Evolutionary conservation across 2,113 vertebrate genomes (phyloP), one percentile per base, ranked within the genome.

Genomic region (Gymnorhina tibicen): DNA sequence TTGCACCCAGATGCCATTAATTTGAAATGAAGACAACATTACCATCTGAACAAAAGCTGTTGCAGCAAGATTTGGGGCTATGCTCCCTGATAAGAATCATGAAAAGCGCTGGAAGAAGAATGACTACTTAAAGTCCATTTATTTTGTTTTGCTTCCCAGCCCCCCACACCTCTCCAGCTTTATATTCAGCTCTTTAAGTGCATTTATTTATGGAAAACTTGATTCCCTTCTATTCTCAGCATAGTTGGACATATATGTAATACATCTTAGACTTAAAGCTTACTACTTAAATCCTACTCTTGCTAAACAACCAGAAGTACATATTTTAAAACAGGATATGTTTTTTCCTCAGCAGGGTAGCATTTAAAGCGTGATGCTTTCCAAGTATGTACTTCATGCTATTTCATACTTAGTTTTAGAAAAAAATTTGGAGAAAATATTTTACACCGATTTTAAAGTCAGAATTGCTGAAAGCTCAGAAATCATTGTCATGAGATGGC

Each of bases 151-250:
- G 7, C 18, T 32, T 73, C 10, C 22, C 37, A 66, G 12, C 8
- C 15, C 5, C 2, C 10, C 19, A 6, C 4, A 5, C 5, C 7
- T 6, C 7, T 8, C 13, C 37, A 67, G 1, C 28, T 92, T 85
- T 84, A 7, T 77, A 77, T 89, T 95, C n/a, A 30, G 85, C 32
- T 75, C n/a, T 91, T 90, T 41, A 89, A 87, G 41, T 66, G 52
- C 21, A 82, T 87, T 94, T 88, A 67, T 93, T 91, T 85, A 68
- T 67, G 72, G 84, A 86, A 95, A 35, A 76, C 12, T 32, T 70
- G 56, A 76, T 88, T 93, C 50, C 16, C 33, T 79, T 73, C 46
- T 76, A 20, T 77, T 94, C 23, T 85, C 62, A 80, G 16, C 11
- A 44, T 77, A 90, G 85, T 33, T 80, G 58, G 55, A 69, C 37